phyloP scores from a whole-genome alignment of 2,888 invertebrate genomes.

The Rhamnusium bicolor region DNA sequence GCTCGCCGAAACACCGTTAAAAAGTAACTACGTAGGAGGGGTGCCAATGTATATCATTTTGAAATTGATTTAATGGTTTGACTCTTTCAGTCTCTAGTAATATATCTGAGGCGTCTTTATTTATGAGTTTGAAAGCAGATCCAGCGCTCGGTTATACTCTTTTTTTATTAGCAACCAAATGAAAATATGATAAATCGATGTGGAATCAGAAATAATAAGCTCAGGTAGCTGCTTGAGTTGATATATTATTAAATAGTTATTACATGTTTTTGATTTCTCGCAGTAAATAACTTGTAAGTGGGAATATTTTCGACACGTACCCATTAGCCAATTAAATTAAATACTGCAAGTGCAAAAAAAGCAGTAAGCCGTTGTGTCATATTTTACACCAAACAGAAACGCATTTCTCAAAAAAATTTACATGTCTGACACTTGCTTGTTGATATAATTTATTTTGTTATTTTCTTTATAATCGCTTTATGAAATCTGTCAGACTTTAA shows the following conservation, averaged over 20 bases:
- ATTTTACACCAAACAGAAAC: constrained; percentile 34
- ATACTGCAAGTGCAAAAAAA: constrained; percentile 37
- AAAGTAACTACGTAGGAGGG: not conserved
- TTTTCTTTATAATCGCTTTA: constrained; percentile 52
- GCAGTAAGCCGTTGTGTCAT: constrained; percentile 38
- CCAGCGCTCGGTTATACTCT: constrained; percentile 29
- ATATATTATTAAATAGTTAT: constrained; percentile 63
- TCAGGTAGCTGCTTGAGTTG: constrained; percentile 61
- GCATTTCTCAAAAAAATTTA: constrained; percentile 26
- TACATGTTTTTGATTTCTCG: constrained; percentile 58
- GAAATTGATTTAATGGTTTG: constrained; percentile 46
- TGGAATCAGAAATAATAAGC: constrained; percentile 62
- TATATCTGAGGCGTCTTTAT: constrained; percentile 16
- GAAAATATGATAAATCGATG: constrained; percentile 61
- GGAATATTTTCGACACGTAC: constrained; percentile 57
- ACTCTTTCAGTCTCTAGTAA: constrained; percentile 15
- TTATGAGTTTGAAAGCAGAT: constrained; percentile 15
- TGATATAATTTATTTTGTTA: constrained; percentile 46
- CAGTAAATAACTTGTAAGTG: constrained; percentile 56
- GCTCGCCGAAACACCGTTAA: not conserved
- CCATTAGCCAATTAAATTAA: constrained; percentile 60
- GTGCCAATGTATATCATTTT: constrained; percentile 34
- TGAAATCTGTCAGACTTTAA: constrained; percentile 59
- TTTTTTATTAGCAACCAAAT: constrained; percentile 51
- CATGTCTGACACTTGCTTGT: constrained; percentile 52